phyloP scores from a whole-genome alignment of 1,140 invertebrate species.

The Steinernema feltiae region DNA sequence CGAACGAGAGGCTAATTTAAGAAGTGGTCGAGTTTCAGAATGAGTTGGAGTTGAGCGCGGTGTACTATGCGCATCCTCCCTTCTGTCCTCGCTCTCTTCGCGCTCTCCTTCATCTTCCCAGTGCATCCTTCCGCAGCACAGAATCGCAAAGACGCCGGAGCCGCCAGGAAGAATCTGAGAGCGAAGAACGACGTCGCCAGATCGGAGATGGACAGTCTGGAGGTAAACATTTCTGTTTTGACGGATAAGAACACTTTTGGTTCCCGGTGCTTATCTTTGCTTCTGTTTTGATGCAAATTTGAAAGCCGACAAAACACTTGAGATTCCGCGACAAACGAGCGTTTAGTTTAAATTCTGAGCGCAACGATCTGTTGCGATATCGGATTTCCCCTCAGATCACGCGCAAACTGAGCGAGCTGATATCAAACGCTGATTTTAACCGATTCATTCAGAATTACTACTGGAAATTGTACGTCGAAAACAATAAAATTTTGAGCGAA shows the following conservation, averaged over 20 bases:
- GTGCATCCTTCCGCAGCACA: background rate
- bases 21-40: background rate
- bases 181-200: background rate
- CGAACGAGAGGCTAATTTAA: background rate
- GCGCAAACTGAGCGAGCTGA: too few relatives aligned
- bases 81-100: background rate
- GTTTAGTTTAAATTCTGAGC: too few relatives aligned
- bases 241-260: too few relatives aligned
- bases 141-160: too few relatives aligned
- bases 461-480: slow-evolving; percentile 32
- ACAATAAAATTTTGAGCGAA: slow-evolving; percentile 31
- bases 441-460: slow-evolving; percentile 28
- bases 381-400: too few relatives aligned
- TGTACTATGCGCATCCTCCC: background rate
- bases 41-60: slow-evolving; percentile 9
- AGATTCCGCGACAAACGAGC: too few relatives aligned
- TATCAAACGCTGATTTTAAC: too few relatives aligned
- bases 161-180: background rate
- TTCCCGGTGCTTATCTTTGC: too few relatives aligned
- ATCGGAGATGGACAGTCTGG: background rate
- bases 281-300: too few relatives aligned
- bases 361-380: too few relatives aligned
- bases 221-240: background rate
- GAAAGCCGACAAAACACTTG: too few relatives aligned
- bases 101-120: background rate